phyloP scores from a whole-genome alignment of 2,113 vertebrate genomes.

The Zeus faber region DNA sequence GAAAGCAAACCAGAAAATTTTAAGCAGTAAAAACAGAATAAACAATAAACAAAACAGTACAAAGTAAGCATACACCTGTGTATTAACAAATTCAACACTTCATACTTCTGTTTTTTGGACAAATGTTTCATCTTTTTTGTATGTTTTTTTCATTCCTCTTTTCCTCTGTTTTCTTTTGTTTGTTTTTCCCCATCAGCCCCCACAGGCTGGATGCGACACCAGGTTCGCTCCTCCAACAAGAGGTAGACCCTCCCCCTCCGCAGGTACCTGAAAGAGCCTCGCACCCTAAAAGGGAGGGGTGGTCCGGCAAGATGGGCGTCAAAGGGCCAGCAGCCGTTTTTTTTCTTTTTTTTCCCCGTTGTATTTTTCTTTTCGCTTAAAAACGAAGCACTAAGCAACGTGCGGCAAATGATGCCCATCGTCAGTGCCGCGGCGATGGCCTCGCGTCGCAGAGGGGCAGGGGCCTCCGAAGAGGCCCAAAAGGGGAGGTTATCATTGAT shows the following conservation, averaged over 20 bases:
- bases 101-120: no score
- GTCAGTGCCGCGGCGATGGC: neutral
- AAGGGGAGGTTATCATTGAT: neutral
- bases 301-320: neutral
- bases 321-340: no score
- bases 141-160: neutral
- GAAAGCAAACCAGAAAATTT: no score
- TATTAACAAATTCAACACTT: no score
- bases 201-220: constrained; percentile 71
- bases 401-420: neutral
- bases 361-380: neutral
- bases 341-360: constrained; percentile 13
- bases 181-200: constrained; percentile 50
- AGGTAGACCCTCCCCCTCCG: constrained; percentile 60
- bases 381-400: neutral
- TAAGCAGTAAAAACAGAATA: no score
- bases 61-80: no score
- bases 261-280: no score
- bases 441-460: neutral
- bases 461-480: no score
- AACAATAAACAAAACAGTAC: no score
- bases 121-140: no score
- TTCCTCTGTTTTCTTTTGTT: neutral
- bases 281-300: no score
- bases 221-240: constrained; percentile 68